phyloP scores from a whole-genome alignment of 2,113 vertebrate genomes.

The Tangachromis dhanisi region DNA sequence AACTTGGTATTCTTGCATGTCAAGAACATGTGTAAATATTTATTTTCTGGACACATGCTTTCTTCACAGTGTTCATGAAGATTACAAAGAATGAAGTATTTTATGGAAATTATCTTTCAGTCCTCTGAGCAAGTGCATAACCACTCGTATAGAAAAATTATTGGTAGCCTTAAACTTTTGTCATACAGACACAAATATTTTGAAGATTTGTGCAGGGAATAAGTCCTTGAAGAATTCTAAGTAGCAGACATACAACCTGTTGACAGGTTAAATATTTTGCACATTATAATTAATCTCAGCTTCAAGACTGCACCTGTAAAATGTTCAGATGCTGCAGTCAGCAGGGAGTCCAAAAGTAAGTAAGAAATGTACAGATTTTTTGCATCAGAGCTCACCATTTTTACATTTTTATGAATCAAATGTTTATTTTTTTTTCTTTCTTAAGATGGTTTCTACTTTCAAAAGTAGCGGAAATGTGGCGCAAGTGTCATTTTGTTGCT shows the following conservation, averaged over 20 bases:
- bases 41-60: neutral
- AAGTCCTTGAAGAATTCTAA: neutral
- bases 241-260: neutral
- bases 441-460: neutral
- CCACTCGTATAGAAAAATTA: neutral
- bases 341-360: neutral
- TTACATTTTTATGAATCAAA: neutral
- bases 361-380: slow-evolving; percentile 29
- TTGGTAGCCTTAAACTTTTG: neutral
- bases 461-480: neutral
- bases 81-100: neutral
- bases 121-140: neutral
- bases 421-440: neutral
- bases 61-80: neutral
- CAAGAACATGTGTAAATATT: neutral
- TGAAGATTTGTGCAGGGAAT: neutral
- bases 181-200: neutral
- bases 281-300: neutral
- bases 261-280: neutral
- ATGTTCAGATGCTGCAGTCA: neutral
- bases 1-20: neutral
- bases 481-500: neutral
- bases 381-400: neutral
- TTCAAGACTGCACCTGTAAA: neutral
- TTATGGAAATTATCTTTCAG: neutral